These are phyloP conservation scores for Cheilosia grossa DNA, from an alignment of 2,888 invertebrate species.

Conservation along the genomic window DNA sequence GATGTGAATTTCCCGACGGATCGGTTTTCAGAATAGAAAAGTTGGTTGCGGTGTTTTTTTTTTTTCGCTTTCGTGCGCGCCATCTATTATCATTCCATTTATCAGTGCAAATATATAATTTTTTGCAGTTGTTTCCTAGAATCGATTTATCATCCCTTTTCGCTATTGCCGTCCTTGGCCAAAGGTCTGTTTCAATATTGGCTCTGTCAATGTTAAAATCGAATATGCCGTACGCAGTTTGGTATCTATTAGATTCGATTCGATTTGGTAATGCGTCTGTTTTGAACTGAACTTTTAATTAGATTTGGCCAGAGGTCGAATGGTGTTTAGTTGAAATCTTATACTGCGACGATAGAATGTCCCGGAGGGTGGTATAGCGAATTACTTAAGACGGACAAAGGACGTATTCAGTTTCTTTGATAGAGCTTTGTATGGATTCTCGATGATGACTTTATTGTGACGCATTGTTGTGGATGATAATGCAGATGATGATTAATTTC, in stretches of 20 bases:
- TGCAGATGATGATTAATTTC: slow-evolving; percentile 38
- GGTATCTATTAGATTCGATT: slow-evolving; percentile 24
- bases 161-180: too few relatives aligned
- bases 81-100: slow-evolving; percentile 61
- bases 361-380: neutral
- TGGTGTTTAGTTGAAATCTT: slow-evolving; percentile 49
- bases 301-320: slow-evolving; percentile 46
- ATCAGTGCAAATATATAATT: slow-evolving; percentile 48
- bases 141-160: slow-evolving; percentile 56
- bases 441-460: slow-evolving; percentile 21
- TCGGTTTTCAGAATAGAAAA: slow-evolving; percentile 7
- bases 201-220: slow-evolving; percentile 8
- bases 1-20: neutral
- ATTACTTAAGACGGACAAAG: slow-evolving; percentile 2
- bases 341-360: slow-evolving; percentile 15
- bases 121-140: slow-evolving; percentile 16
- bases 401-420: slow-evolving; percentile 12
- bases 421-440: slow-evolving; percentile 36
- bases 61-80: neutral
- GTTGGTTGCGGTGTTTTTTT: neutral
- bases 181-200: slow-evolving; percentile 18
- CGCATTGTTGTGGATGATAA: slow-evolving; percentile 7
- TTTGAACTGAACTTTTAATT: slow-evolving; percentile 66
- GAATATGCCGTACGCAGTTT: neutral
- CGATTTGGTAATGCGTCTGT: slow-evolving; percentile 26